Percentiles rank a stretch among this genome's conserved stretches.
phyloP scores from a whole-genome alignment of 2,113 vertebrate species.

The Climacteris rufus region DNA sequence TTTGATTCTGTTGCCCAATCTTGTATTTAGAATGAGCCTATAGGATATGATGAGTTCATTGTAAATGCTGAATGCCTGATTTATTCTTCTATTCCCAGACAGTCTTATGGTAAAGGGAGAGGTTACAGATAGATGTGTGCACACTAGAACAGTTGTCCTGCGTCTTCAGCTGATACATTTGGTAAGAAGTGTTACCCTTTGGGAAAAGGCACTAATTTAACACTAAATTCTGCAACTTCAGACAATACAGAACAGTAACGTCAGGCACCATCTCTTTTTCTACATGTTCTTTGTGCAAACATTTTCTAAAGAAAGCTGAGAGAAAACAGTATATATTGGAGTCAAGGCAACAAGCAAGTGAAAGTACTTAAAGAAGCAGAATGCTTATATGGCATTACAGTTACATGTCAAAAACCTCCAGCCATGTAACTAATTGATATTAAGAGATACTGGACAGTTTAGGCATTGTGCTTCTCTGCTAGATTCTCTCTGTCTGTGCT shows the following conservation, averaged over 20 bases:
- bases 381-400: neutral
- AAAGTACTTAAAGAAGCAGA: neutral
- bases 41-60: neutral
- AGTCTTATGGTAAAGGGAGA: neutral
- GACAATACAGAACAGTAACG: neutral
- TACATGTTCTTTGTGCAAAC: neutral
- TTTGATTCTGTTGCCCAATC: neutral
- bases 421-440: neutral
- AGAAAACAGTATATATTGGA: neutral
- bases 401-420: neutral
- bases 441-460: neutral
- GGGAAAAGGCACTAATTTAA: neutral
- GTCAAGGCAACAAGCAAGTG: neutral
- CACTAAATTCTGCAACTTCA: neutral
- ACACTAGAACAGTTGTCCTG: neutral
- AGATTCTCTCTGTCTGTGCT: neutral
- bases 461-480: neutral
- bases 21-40: neutral
- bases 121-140: neutral
- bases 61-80: neutral
- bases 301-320: neutral
- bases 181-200: neutral
- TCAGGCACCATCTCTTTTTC: neutral
- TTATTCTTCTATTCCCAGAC: neutral
- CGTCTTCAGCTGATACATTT: neutral